Base-by-base conservation (phyloP, 2,113 vertebrate genomes). In the Oncorhynchus mykiss region DNA sequence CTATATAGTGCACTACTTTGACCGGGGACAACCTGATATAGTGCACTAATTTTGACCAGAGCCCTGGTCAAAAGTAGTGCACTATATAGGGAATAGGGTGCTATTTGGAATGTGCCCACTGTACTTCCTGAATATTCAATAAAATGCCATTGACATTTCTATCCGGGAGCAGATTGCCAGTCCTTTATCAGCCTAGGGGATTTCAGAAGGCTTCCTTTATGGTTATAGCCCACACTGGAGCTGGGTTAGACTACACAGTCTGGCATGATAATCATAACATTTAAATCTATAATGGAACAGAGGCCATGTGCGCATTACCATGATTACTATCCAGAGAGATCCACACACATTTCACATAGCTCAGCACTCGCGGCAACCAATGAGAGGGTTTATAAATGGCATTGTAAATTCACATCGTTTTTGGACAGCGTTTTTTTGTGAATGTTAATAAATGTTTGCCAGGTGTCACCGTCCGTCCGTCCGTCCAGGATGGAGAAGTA, bases 311-410 rank as follows among this genome's bases (percentile, higher is more conserved):
- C 5, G 11, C 31, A 57, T 73, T 45, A 12, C 18, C 27, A 48
- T 54, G 25, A 68, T 67, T 25, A 76, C 67, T 64, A 39, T 69
- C 13, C 29, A 65, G 29, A 29, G 25, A 59, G 45, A 49, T 75
- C 29, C 25, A 31, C 34, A 51, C 6, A 16, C 25, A 14, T 65
- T 3, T 62, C 20, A 48, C 18, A 27, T 69, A 4, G 16, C 51
- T 54, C 51, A 54, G 13, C 16, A 14, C 51, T 25, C 18, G 49
- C 72, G 12, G 3, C 60, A 39, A 77, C 22, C 27, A 72, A 5
- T 51, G 45, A 75, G 34, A 49, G 31, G 14, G 13, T 78, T 45
- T 24, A 49, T 57, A 67, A 67, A 75, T 29, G 65, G 24, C 14
- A 31, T 39, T 29, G 25, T 11, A 39, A 7, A 45, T 64, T 20